phyloP scores from a whole-genome alignment of 1,140 invertebrate species.

The Rhopalosiphum maidis region DNA sequence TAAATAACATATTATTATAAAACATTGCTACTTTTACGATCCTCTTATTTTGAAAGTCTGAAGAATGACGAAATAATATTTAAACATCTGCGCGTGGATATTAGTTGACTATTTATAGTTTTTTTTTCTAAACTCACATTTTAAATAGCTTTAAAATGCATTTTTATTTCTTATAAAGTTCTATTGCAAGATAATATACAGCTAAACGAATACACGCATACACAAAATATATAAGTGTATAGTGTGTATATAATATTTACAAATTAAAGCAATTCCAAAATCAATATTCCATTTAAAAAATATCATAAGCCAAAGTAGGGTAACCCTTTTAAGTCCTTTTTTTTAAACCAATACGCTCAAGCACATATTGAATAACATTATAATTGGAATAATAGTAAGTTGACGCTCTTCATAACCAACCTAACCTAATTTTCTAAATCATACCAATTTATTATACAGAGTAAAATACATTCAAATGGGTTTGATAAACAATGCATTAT shows the following conservation, averaged over 20 bases:
- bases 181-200: not conserved
- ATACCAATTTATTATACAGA: not conserved
- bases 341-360: not conserved
- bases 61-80: not conserved
- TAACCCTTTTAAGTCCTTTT: not conserved
- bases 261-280: not conserved
- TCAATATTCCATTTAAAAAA: not conserved
- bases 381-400: not conserved
- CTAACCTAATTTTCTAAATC: not conserved
- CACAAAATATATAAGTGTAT: not conserved
- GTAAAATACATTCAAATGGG: not conserved
- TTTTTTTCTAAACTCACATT: not conserved
- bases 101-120: not conserved
- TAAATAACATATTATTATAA: not conserved
- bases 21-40: not conserved
- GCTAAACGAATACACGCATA: not conserved
- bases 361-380: not conserved
- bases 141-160: not conserved
- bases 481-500: not conserved
- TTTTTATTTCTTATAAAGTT: not conserved
- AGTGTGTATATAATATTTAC: not conserved
- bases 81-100: not conserved
- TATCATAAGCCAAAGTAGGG: accelerated
- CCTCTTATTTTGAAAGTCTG: not conserved
- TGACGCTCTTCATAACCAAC: not conserved